A percentile compares a stretch with the other conserved stretches of the same genome.
Evolutionary conservation across 1,140 invertebrate species (phyloP).

Genomic region (Leguminivora glycinivorella): DNA sequence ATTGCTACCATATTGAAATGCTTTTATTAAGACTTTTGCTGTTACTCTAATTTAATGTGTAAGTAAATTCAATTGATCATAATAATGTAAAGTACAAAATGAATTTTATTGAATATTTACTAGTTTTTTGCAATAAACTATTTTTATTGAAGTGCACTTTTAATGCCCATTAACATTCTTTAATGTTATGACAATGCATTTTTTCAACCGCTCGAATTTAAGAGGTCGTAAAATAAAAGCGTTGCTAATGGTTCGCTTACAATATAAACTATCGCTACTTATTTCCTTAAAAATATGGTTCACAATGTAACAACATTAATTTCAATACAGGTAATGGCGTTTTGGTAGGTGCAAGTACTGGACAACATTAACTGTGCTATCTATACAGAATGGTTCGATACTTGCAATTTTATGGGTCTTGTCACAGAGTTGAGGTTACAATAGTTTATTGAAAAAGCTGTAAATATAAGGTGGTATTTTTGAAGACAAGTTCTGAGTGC

Average conservation of each 20-base stretch:
- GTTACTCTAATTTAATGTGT: too few species aligned
- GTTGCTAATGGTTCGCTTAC: conserved; percentile 30
- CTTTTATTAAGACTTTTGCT: too few species aligned
- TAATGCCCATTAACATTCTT: conserved; percentile 31
- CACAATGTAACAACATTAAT: conserved; percentile 35
- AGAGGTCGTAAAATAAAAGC: conserved; percentile 56
- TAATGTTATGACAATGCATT: conserved; percentile 40
- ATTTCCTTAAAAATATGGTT: conserved; percentile 37
- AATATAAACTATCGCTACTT: conserved; percentile 15
- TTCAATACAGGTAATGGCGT: conserved; percentile 32
- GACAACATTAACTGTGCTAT: conserved; percentile 35
- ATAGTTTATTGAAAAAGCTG: conserved; percentile 11
- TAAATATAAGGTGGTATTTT: conserved; percentile 36
- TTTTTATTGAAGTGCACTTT: neutral
- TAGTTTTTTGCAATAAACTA: conserved; percentile 12
- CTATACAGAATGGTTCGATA: conserved; percentile 10
- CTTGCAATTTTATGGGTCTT: conserved; percentile 25
- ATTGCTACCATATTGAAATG: too few species aligned
- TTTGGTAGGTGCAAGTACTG: conserved; percentile 36
- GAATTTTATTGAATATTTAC: neutral
- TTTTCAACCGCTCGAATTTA: conserved; percentile 56
- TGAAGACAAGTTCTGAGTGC: conserved; percentile 58
- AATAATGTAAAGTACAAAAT: neutral
- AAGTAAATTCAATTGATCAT: too few species aligned
- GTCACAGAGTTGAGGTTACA: conserved; percentile 37